Evolutionary conservation across 2,888 invertebrate genomes (phyloP), one percentile per base, ranked within the genome.

Genomic region (Neoascia interrupta): DNA sequence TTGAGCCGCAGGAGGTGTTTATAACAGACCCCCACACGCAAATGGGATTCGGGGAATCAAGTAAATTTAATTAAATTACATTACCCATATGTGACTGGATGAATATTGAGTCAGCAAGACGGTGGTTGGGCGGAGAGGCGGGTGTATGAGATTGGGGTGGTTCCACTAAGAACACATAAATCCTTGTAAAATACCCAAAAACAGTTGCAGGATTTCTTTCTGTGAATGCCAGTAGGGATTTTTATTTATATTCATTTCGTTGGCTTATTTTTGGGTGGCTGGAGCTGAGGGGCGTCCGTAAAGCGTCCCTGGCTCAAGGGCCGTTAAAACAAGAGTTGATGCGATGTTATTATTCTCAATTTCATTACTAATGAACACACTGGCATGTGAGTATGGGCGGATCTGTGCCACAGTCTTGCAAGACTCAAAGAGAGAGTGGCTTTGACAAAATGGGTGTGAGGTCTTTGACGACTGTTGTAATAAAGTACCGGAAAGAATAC

Each of bases 31-130:
- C 26, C 34, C 26, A 47, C 26, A 51, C 36, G 15, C 8, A 19
- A 26, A 6, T 39, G 41, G 56, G 49, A 64, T 64, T 72, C 56
- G 36, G 49, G 41, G 49, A 56, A 63, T 64, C 49, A 72, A 51
- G 72, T 64, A 45, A 56, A 64, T 72, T 72, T 72, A 72, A 72
- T 72, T 72, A 56, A 64, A 64, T 63, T 72, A 56, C 56, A 56
- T 41, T 72, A 49, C 43, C 63, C 72, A 72, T 56, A 72, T 72
- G 63, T 56, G 56, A 64, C 56, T 56, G 56, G 47, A 54, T 49
- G 49, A 47, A 54, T 61, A 61, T 61, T 54, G 19, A 31, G 63
- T 45, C 19, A 8, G n/a, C n/a, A n/a, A n/a, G n/a, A n/a, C n/a
- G n/a, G n/a, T n/a, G 21, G 16, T 11, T 11, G 11, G 31, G 37